Evolutionary conservation across 2,113 vertebrate species (phyloP).

Genomic region (Fregata magnificens): DNA sequence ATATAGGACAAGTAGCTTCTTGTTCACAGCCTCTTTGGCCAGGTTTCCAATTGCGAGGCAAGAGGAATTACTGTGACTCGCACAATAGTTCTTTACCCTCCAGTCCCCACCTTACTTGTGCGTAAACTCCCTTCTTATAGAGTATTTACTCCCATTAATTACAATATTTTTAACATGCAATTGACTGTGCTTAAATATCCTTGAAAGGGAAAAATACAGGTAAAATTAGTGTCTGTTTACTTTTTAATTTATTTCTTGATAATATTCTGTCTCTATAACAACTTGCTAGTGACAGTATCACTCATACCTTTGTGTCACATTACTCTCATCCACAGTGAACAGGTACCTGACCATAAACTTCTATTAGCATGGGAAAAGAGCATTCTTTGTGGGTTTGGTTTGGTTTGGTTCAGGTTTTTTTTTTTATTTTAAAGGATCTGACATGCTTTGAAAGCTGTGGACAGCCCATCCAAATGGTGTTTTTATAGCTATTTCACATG

Average conservation of each 20-base stretch:
- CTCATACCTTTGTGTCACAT: neutral
- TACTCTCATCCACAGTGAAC: neutral
- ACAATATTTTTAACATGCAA: neutral
- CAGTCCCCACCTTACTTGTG: neutral
- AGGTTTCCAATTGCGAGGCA: neutral
- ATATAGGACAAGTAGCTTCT: neutral
- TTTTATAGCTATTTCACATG: neutral
- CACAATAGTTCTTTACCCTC: neutral
- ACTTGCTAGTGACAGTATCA: neutral
- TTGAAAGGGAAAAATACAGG: neutral
- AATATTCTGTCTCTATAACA: neutral
- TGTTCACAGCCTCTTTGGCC: neutral
- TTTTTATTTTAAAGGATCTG: neutral
- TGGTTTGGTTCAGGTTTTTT: fast-evolving
- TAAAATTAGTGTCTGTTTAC: neutral
- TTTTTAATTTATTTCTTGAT: neutral
- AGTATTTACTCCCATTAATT: neutral
- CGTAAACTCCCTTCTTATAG: neutral
- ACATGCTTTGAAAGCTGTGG: neutral
- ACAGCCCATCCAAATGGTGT: neutral
- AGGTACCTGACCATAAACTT: neutral
- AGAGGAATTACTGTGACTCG: neutral
- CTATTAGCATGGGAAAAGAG: neutral
- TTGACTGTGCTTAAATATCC: neutral
- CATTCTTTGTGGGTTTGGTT: fast-evolving